A percentile compares a stretch with the other conserved stretches of the same genome.
Conservation (phyloP, 92 coral and sea anemone genomes). For the Epizoanthus illoricatus region DNA sequence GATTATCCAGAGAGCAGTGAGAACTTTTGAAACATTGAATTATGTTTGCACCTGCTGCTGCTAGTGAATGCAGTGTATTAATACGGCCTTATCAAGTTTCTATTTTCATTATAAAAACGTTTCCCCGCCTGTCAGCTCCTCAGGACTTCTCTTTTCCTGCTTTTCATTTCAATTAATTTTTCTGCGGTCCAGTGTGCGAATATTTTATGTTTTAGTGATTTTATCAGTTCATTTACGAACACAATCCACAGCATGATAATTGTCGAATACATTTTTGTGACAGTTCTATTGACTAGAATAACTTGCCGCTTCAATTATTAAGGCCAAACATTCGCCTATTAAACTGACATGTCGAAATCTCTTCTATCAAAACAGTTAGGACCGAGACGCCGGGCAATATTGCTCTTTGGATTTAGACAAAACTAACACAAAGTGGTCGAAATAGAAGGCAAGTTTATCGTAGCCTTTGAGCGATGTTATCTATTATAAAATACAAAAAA, state of each 20-base stretch:
- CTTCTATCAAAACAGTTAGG: background rate
- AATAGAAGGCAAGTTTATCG: no score
- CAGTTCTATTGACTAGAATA: background rate
- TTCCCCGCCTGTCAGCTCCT: constrained; percentile 12
- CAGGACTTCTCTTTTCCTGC: background rate
- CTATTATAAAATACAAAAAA: no score
- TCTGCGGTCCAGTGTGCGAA: background rate
- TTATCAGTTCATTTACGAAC: background rate
- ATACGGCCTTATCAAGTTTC: constrained; percentile 31
- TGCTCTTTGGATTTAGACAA: background rate
- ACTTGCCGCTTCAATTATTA: background rate
- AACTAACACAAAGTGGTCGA: background rate
- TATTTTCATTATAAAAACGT: constrained; percentile 14
- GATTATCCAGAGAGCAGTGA: background rate
- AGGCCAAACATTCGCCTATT: background rate
- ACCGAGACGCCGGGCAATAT: background rate
- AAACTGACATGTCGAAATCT: background rate
- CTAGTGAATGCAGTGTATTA: background rate
- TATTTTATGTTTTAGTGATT: background rate
- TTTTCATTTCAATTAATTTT: constrained; percentile 9
- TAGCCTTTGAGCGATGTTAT: no score
- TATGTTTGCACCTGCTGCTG: constrained; percentile 12
- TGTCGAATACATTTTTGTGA: background rate
- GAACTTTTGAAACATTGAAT: background rate
- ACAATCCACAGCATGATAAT: background rate